Base-by-base conservation (phyloP, 2,113 vertebrate genomes). In the Mola mola region DNA sequence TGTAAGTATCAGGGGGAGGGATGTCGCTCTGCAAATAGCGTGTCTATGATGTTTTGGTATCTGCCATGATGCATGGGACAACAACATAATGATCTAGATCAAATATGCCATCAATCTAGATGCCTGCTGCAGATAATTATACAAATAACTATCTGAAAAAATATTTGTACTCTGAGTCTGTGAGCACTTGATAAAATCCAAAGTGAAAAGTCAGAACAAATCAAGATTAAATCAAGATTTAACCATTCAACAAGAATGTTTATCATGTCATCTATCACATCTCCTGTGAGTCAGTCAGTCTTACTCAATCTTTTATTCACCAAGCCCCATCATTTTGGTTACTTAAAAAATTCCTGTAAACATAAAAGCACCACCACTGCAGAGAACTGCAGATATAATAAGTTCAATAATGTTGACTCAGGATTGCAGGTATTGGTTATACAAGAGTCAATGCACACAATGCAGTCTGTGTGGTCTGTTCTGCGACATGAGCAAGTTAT, bases 101-200 rank as follows among this genome's bases (percentile, higher is more conserved):
- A 66, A 53, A 59, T 36, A 44, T 12, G 55, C 51, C 59, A 69
- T 72, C 59, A 40, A 53, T 69, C 46, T 66, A 21, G 33, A 58
- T 46, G 34, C 26, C 36, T 58, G 38, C 36, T n/a, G 40, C 33
- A 58, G 59, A 37, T n/a, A 75, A n/a, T n/a, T n/a, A n/a, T n/a
- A n/a, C n/a, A n/a, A 51, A 49, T 40, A 79, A 62, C 69, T 55
- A 55, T 33, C 40, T 51, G 17, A 34, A 22, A 48, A 12, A 53
- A 58, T 8, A 37, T 6, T 21, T 8, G 7, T 16, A 48, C 12
- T 48, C 24, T 57, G 52, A 13, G 33, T 61, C 44, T 53, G 29
- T 33, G 19, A 36, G 36, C 44, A 29, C 57, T 15, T 24, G 4
- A 40, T 57, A 44, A 62, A 61, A 69, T 21, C 33, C 29, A 65